Evolutionary conservation across 2,113 vertebrate genomes (phyloP).

Genomic region (Brachirus orientalis): DNA sequence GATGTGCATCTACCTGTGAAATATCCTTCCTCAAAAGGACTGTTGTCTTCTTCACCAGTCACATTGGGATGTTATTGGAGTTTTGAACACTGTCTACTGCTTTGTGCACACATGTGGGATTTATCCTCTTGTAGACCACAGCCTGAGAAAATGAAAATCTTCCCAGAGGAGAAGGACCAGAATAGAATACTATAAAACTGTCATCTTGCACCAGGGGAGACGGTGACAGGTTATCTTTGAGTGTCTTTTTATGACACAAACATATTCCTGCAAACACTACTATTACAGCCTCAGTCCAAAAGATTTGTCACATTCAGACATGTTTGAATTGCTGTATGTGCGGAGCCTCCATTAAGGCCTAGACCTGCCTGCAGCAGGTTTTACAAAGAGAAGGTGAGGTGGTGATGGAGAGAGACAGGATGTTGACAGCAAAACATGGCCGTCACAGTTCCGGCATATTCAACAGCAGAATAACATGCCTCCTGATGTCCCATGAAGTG

Average conservation of each 20-base stretch:
- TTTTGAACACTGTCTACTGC: constrained; percentile 20
- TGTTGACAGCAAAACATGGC: constrained; percentile 59
- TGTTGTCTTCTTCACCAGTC: constrained; percentile 38
- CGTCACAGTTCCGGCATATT: constrained; percentile 58
- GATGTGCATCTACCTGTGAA: constrained; percentile 35
- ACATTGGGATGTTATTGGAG: constrained; percentile 3
- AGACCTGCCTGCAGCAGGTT: constrained; percentile 14
- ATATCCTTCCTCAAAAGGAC: constrained; percentile 20
- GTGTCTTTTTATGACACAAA: background rate
- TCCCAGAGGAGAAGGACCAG: constrained; percentile 15
- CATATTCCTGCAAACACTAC: background rate
- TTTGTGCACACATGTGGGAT: constrained; percentile 3
- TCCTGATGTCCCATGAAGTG: constrained; percentile 58
- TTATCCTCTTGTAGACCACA: background rate
- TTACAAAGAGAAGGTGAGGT: constrained; percentile 29
- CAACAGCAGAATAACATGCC: constrained; percentile 53
- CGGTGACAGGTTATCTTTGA: background rate
- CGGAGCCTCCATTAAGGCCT: background rate
- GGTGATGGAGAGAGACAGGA: constrained; percentile 66
- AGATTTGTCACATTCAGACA: constrained; percentile 6
- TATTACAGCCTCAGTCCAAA: background rate
- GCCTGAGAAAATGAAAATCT: constrained; percentile 12
- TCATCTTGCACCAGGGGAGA: background rate
- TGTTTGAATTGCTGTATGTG: background rate
- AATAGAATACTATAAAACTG: background rate